Conservation (phyloP, 2,888 invertebrate genomes). For the Ormyrus labotus region DNA sequence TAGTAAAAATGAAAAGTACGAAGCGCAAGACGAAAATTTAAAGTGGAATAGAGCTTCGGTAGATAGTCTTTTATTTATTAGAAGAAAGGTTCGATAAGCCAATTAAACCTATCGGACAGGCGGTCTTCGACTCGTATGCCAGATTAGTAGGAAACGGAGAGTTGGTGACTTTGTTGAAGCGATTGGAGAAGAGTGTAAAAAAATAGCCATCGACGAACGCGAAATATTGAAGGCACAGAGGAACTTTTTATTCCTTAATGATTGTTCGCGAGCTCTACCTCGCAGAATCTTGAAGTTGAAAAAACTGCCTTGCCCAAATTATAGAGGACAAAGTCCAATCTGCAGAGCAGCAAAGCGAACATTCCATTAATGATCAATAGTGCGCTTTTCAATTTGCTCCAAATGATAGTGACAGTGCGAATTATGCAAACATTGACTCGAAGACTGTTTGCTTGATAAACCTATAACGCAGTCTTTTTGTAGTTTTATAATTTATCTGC, state of each 20-base stretch:
- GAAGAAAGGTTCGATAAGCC: slow-evolving; percentile 55
- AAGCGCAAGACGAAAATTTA: slow-evolving; percentile 21
- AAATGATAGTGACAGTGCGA: slow-evolving; percentile 59
- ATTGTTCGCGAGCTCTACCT: no score
- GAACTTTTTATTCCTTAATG: no score
- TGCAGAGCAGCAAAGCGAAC: slow-evolving; percentile 70
- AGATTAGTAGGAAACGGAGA: slow-evolving; percentile 63
- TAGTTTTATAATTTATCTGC: no score
- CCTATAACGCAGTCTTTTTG: slow-evolving; percentile 31
- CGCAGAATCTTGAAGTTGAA: no score
- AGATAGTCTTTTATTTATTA: slow-evolving; percentile 66
- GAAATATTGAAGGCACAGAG: slow-evolving; percentile 62
- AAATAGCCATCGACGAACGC: slow-evolving; percentile 59
- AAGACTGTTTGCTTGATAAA: slow-evolving; percentile 68
- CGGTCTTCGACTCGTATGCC: slow-evolving; percentile 63
- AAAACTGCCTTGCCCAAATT: no score
- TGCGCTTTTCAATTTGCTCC: slow-evolving; percentile 69
- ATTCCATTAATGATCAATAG: slow-evolving; percentile 72
- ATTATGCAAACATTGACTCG: slow-evolving; percentile 69
- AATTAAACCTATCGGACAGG: slow-evolving; percentile 19
- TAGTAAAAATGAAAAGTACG: not conserved
- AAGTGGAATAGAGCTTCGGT: slow-evolving; percentile 66
- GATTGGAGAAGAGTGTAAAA: slow-evolving; percentile 65
- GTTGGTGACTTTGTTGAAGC: slow-evolving; percentile 66
- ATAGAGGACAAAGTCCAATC: slow-evolving; percentile 64